phyloP scores from a whole-genome alignment of 2,797 vertebrate species.

The Propithecus perrieri region DNA sequence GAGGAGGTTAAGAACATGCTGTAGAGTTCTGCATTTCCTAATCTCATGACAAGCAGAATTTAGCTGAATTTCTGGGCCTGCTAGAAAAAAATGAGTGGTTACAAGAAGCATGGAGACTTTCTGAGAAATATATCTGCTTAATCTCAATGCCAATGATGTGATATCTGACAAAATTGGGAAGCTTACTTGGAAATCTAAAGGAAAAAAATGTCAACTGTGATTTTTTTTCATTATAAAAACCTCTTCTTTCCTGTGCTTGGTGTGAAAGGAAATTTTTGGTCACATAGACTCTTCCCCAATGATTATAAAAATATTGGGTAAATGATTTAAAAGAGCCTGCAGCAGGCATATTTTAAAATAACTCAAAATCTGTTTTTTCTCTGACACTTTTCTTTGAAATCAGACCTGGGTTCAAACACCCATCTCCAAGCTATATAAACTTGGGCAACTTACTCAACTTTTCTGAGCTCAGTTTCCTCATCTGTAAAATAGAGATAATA shows the following conservation, averaged over 20 bases:
- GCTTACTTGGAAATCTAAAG: slow-evolving; percentile 67
- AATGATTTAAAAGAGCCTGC: slow-evolving; percentile 47
- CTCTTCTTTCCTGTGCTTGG: slow-evolving; percentile 40
- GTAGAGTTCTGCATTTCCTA: slow-evolving; percentile 48
- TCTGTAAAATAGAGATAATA: slow-evolving; percentile 22
- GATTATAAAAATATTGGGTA: slow-evolving; percentile 48
- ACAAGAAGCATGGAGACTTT: slow-evolving; percentile 52
- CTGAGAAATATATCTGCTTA: slow-evolving; percentile 59
- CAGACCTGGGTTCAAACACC: slow-evolving; percentile 36
- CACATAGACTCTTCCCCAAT: slow-evolving; percentile 29
- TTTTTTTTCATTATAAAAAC: slow-evolving; percentile 57
- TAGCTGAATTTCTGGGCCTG: slow-evolving; percentile 54
- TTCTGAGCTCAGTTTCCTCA: slow-evolving; percentile 34
- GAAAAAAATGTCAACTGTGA: slow-evolving; percentile 62
- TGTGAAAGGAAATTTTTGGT: slow-evolving; percentile 63
- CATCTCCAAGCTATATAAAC: not conserved
- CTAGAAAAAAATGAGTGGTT: slow-evolving; percentile 60
- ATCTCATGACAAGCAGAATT: slow-evolving; percentile 50
- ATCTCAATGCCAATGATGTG: slow-evolving; percentile 49
- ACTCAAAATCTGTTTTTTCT: slow-evolving; percentile 16
- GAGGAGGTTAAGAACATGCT: slow-evolving; percentile 28
- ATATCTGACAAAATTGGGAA: slow-evolving; percentile 61
- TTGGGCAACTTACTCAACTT: not conserved
- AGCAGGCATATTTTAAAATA: slow-evolving; percentile 47
- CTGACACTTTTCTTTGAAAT: slow-evolving; percentile 11